phyloP scores from a whole-genome alignment of 37 sponge, comb jelly and placozoan species.

The Spongia lamella region DNA sequence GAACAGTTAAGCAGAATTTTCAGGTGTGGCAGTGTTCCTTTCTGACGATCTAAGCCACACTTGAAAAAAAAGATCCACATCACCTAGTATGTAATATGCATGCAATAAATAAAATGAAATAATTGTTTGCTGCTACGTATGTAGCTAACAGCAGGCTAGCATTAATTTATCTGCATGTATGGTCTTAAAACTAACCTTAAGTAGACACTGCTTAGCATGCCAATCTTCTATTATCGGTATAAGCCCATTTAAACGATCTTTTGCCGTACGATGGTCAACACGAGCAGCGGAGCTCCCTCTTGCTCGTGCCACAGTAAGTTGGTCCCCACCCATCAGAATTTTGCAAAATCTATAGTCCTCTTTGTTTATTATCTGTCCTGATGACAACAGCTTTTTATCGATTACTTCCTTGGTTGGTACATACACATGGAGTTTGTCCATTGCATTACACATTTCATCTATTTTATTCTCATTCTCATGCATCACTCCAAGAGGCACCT shows the following conservation, averaged over 20 bases:
- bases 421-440: conserved; percentile 12
- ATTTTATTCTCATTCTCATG: conserved; percentile 3
- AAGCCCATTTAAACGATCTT: not conserved
- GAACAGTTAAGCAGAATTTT: not conserved
- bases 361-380: not conserved
- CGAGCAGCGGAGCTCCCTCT: not conserved
- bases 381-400: not conserved
- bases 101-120: not conserved
- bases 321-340: not conserved
- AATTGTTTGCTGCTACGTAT: not conserved
- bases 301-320: not conserved
- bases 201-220: not conserved
- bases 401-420: not conserved
- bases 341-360: not conserved
- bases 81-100: not conserved
- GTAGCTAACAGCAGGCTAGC: not conserved
- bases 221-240: not conserved
- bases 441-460: conserved; percentile 12
- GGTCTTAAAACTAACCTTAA: not conserved
- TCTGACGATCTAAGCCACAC: not conserved
- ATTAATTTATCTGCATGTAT: not conserved
- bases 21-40: not conserved
- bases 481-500: conserved; percentile 16
- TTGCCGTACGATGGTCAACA: not conserved
- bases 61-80: not conserved